Evolutionary conservation across 1,140 invertebrate genomes (phyloP).

Genomic region (Matsumurasca onukii): DNA sequence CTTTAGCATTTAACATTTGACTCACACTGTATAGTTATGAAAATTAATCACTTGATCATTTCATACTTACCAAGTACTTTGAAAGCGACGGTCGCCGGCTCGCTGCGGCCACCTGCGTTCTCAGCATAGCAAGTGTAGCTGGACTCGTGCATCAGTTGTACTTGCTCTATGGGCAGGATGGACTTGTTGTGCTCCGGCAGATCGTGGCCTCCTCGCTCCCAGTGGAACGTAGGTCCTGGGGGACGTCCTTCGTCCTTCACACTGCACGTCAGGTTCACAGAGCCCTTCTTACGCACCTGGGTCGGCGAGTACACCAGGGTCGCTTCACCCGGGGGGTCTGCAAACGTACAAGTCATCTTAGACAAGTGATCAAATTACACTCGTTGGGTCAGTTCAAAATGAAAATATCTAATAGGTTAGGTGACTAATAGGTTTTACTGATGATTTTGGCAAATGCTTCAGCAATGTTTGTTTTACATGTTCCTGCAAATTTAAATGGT

Average conservation of each 20-base stretch:
- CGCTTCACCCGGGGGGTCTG: conserved; percentile 74
- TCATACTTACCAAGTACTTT: conserved; percentile 69
- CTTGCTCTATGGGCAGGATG: conserved; percentile 75
- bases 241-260: conserved; percentile 79
- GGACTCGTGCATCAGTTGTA: conserved; percentile 75
- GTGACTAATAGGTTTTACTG: too few species aligned
- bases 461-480: too few species aligned
- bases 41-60: too few species aligned
- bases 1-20: too few species aligned
- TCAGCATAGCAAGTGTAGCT: conserved; percentile 85
- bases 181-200: conserved; percentile 71
- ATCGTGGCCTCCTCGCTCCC: conserved; percentile 75
- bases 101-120: conserved; percentile 78
- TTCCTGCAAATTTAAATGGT: too few species aligned
- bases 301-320: conserved; percentile 68
- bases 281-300: conserved; percentile 75
- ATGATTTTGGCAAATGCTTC: too few species aligned
- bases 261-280: conserved; percentile 75
- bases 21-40: too few species aligned
- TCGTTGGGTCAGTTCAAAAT: too few species aligned
- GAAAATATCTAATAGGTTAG: too few species aligned
- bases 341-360: too few species aligned
- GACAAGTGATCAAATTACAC: too few species aligned
- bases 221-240: conserved; percentile 59
- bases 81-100: conserved; percentile 67